A percentile compares a stretch with the other conserved stretches of the same genome.
phyloP scores from a whole-genome alignment of 2,797 vertebrate species.

The Psittacula echo region DNA sequence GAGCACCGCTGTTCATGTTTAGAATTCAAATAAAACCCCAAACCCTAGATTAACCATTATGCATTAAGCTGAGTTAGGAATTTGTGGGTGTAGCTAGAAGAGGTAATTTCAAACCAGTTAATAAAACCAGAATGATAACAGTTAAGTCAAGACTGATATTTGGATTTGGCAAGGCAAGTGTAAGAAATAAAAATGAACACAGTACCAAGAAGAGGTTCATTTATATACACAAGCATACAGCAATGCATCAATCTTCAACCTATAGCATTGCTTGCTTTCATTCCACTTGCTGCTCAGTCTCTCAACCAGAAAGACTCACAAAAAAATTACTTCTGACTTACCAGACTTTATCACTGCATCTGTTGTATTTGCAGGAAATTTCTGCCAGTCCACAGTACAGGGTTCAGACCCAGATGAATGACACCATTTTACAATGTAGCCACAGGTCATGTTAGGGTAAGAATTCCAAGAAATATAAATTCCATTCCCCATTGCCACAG shows the following conservation, averaged over 20 bases:
- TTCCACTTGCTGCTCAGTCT: neutral
- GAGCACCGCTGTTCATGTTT: slow-evolving; percentile 9
- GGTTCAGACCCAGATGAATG: slow-evolving; percentile 54
- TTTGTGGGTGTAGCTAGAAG: neutral
- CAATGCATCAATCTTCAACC: neutral
- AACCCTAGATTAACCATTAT: neutral
- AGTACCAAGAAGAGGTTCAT: neutral
- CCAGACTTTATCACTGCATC: slow-evolving; percentile 76
- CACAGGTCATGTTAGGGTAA: slow-evolving; percentile 76
- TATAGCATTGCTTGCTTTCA: neutral
- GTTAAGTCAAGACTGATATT: neutral
- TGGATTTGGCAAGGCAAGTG: neutral
- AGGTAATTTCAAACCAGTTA: slow-evolving; percentile 26
- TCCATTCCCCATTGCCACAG: slow-evolving; percentile 66
- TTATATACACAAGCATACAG: neutral
- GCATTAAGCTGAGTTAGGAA: neutral
- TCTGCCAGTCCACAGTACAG: slow-evolving; percentile 78
- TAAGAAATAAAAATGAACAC: slow-evolving; percentile 10
- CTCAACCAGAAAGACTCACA: neutral
- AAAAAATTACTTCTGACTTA: slow-evolving; percentile 56
- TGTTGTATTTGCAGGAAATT: slow-evolving; percentile 71
- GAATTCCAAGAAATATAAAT: slow-evolving; percentile 77
- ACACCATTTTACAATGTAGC: slow-evolving; percentile 80
- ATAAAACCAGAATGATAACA: slow-evolving; percentile 2
- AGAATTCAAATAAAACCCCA: slow-evolving; percentile 36